Base-by-base conservation (phyloP, 2,113 vertebrate species). In the Muntiacus muntjak region DNA sequence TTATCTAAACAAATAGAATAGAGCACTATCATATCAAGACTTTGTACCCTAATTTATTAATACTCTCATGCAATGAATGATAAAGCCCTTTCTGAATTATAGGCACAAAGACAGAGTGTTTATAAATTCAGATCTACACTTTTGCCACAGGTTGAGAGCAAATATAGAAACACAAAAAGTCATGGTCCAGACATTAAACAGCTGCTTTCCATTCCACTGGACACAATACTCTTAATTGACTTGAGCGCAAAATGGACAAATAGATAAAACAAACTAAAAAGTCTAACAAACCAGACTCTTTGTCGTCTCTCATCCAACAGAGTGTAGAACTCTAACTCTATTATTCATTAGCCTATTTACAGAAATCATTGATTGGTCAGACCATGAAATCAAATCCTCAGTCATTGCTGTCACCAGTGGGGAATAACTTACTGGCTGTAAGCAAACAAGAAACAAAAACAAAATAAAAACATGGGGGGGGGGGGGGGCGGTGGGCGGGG, bases 181-280 rank as follows among this genome's bases (percentile, higher is more conserved):
- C 45, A 50, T 76, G 16, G 17, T 43, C 60, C 36, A 89, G 67
- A 93, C 60, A 94, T 54, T 76, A 87, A 91, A 57, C 25, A 57
- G 55, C 43, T 95, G 12, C 84, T 84, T 93, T 94, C 47, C 14
- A 79, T 82, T 71, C 30, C 33, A 83, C 1, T 74, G 36, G 23
- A 33, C 33, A 84, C 57, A 84, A 58, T 33, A 84, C 47, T 91
- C 52, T 96, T 94, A 92, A 97, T 17, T 96, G 87, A 79, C 36
- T 89, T 87, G 36, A 58, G 30, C n/a, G 36, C 60, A 94, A 97
- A 97, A 95, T 57, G 36, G 11, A 26, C 71, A 97, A 94, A 78
- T 55, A 94, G 81, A 97, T 84, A 92, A 90, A 96, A 87, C 90
- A 97, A 98, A 94, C 67, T 30, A 86, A 91, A 93, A 87, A 84